Percentiles rank a stretch among this genome's conserved stretches.
These are phyloP conservation scores for Tortrix viridana DNA, from an alignment of 2,888 invertebrate genomes.

Conservation along the genomic window DNA sequence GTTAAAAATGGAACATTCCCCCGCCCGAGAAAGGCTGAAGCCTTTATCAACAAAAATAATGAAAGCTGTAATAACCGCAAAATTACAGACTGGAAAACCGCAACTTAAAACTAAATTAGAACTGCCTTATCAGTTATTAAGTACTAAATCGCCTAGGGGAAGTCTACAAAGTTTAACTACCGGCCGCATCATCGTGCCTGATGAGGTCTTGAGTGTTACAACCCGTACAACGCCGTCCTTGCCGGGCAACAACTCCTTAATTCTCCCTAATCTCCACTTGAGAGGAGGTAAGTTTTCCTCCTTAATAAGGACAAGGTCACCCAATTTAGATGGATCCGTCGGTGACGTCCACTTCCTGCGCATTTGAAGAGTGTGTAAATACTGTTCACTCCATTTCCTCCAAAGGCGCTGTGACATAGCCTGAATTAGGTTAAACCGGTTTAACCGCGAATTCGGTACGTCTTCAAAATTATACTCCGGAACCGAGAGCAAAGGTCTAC, in stretches of 20 bases:
- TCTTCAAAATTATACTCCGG: conserved; percentile 37
- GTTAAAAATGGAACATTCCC: conserved; percentile 2
- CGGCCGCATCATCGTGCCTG: conserved; percentile 1
- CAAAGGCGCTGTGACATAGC: conserved; percentile 37
- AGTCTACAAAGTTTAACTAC: conserved; percentile 14
- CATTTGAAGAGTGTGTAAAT: conserved; percentile 1
- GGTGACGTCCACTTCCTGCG: background rate
- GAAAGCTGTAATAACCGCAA: background rate
- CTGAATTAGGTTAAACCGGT: conserved; percentile 36
- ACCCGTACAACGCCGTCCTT: background rate
- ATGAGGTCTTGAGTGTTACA: background rate
- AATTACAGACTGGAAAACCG: background rate
- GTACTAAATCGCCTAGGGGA: background rate
- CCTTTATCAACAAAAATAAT: background rate
- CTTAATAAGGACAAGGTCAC: conserved; percentile 2
- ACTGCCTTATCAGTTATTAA: background rate
- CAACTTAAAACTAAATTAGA: conserved; percentile 1
- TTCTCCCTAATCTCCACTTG: conserved; percentile 2
- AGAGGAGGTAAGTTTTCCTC: background rate
- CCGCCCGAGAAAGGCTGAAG: conserved; percentile 7
- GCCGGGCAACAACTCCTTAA: background rate
- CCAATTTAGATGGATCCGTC: background rate
- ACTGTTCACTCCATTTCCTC: conserved; percentile 38
- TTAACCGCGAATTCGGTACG: conserved; percentile 33
- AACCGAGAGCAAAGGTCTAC: conserved; percentile 30